A percentile compares a stretch with the other conserved stretches of the same genome.
Conservation (phyloP, 2,113 vertebrate genomes). For the Taurulus bubalis region DNA sequence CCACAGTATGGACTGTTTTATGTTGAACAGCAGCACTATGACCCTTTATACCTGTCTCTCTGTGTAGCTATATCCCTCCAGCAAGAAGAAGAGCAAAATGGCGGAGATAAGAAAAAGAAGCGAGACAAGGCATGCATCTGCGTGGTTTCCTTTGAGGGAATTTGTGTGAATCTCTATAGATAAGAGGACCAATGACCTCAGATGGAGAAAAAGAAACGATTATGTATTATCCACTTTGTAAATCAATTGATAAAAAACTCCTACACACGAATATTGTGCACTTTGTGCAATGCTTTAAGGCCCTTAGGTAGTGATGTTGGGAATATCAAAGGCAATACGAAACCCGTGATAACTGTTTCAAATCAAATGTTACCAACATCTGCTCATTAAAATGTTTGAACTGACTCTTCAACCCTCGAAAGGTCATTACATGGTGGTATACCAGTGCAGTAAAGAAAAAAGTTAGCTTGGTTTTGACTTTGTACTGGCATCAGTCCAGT, state of each 20-base stretch:
- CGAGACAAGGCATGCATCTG: neutral
- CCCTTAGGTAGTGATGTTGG: neutral
- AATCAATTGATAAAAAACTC: constrained; percentile 4
- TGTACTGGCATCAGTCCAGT: constrained; percentile 26
- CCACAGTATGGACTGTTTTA: constrained; percentile 16
- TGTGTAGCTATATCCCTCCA: neutral
- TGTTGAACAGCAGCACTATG: constrained; percentile 11
- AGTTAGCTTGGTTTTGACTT: constrained; percentile 15
- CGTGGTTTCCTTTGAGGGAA: neutral
- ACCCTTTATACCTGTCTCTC: constrained; percentile 8
- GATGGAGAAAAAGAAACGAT: neutral
- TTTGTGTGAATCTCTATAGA: constrained; percentile 5
- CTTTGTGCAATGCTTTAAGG: constrained; percentile 7
- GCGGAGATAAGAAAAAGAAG: neutral
- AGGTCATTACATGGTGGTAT: neutral
- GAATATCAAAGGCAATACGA: constrained; percentile 16
- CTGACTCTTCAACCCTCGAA: neutral
- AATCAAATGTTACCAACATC: neutral
- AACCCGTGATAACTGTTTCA: constrained; percentile 2
- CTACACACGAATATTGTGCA: neutral
- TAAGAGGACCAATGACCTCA: neutral
- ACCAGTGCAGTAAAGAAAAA: neutral
- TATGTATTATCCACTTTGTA: neutral
- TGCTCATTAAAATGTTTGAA: constrained; percentile 34
- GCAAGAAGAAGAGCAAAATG: neutral